Conservation (phyloP, 2,113 vertebrate genomes). For the Lethenteron reissneri region DNA sequence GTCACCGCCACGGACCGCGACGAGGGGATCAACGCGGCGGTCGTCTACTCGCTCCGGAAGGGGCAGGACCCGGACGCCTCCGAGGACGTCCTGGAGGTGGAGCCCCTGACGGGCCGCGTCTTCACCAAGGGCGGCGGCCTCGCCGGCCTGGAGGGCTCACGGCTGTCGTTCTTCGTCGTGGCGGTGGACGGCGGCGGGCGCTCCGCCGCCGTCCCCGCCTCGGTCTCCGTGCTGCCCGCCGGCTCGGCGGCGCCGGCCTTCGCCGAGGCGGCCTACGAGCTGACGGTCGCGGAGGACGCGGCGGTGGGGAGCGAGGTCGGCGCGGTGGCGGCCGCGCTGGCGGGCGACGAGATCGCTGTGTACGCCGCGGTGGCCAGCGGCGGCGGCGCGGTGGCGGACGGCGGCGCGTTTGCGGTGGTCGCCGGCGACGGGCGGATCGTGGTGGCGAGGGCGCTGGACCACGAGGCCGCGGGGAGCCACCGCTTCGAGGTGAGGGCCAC, state of each 20-base stretch:
- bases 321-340: conserved; percentile 41
- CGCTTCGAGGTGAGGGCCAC: conserved; percentile 50
- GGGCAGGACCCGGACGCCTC: conserved; percentile 49
- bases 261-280: conserved; percentile 61
- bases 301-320: conserved; percentile 73
- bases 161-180: conserved; percentile 60
- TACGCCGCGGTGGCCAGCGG: conserved; percentile 61
- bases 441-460: conserved; percentile 64
- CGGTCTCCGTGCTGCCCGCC: conserved; percentile 51
- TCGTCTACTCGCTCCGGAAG: conserved; percentile 46
- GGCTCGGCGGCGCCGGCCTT: conserved; percentile 52
- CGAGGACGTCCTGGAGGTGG: conserved; percentile 76
- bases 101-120: conserved; percentile 51
- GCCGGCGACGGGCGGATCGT: conserved; percentile 53
- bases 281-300: conserved; percentile 50
- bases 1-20: conserved; percentile 69
- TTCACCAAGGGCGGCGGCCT: conserved; percentile 65
- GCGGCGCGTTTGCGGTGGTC: conserved; percentile 66
- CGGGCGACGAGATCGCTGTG: conserved; percentile 34
- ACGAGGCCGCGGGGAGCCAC: conserved; percentile 80
- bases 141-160: conserved; percentile 68
- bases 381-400: conserved; percentile 46
- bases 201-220: conserved; percentile 53
- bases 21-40: conserved; percentile 80
- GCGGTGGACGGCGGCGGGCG: conserved; percentile 58